Evolutionary conservation across 2,888 invertebrate genomes (phyloP).

Genomic region (Stenoptilia bipunctidactyla): DNA sequence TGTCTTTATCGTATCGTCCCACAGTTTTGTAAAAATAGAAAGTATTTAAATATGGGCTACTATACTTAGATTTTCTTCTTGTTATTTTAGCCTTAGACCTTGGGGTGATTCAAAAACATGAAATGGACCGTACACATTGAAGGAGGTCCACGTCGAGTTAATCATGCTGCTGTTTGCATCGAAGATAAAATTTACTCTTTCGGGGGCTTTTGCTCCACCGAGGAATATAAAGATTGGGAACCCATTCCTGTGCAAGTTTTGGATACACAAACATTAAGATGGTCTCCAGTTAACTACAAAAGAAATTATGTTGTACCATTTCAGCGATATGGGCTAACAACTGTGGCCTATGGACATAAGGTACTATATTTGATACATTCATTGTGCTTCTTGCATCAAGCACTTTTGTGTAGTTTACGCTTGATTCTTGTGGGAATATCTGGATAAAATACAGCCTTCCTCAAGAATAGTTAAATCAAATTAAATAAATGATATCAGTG

Average conservation of each 20-base stretch:
- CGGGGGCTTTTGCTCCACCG: slow-evolving; percentile 92
- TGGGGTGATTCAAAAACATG: slow-evolving; percentile 57
- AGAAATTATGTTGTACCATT: slow-evolving; percentile 75
- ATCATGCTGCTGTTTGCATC: slow-evolving; percentile 90
- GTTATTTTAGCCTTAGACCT: too few relatives aligned
- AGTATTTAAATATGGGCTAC: too few relatives aligned
- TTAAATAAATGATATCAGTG: too few relatives aligned
- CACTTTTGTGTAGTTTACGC: too few relatives aligned
- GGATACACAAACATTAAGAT: slow-evolving; percentile 77
- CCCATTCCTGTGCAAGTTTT: slow-evolving; percentile 91
- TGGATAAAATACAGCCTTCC: too few relatives aligned
- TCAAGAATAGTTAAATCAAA: too few relatives aligned
- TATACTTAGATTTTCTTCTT: too few relatives aligned
- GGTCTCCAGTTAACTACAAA: slow-evolving; percentile 68
- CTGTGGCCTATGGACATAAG: slow-evolving; percentile 81
- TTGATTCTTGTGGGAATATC: too few relatives aligned
- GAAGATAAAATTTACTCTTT: slow-evolving; percentile 88
- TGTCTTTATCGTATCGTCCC: too few relatives aligned
- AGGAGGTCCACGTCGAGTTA: slow-evolving; percentile 92
- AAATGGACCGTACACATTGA: slow-evolving; percentile 88
- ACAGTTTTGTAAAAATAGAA: not conserved
- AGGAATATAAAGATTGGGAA: slow-evolving; percentile 79
- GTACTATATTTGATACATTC: slow-evolving; percentile 25
- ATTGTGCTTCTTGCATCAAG: not conserved
- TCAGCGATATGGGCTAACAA: slow-evolving; percentile 94